Conservation (phyloP, 2,888 invertebrate species). For the Dinocampus coccinellae region DNA sequence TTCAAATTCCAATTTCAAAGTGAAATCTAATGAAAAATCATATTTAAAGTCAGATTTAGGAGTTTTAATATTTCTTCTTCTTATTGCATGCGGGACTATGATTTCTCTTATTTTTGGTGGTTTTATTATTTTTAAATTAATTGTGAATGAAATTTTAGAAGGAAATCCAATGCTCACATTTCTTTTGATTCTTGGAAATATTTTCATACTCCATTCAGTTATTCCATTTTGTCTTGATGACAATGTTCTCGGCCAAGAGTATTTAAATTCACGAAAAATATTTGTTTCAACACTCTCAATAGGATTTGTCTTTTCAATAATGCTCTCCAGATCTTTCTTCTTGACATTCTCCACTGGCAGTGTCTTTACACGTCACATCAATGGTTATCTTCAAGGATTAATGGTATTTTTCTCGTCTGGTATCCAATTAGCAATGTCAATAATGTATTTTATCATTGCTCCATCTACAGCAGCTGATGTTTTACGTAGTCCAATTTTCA, state of each 20-base stretch:
- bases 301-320: constrained; percentile 75
- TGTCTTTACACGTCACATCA: constrained; percentile 78
- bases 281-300: constrained; percentile 75
- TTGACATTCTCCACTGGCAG: constrained; percentile 78
- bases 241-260: constrained; percentile 52
- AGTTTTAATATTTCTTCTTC: constrained; percentile 76
- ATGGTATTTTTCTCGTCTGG: constrained; percentile 76
- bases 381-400: constrained; percentile 78
- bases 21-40: constrained; percentile 18
- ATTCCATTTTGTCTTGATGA: constrained; percentile 69
- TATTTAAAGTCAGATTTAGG: constrained; percentile 68
- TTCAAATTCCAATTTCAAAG: background rate
- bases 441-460: constrained; percentile 59
- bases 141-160: constrained; percentile 76
- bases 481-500: constrained; percentile 63
- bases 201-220: constrained; percentile 67
- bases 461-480: constrained; percentile 59
- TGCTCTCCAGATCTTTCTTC: constrained; percentile 76
- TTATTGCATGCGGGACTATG: constrained; percentile 77
- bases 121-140: constrained; percentile 77
- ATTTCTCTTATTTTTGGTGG: constrained; percentile 76
- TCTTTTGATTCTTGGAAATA: constrained; percentile 67
- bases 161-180: constrained; percentile 75
- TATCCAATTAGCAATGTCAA: constrained; percentile 71
- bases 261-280: constrained; percentile 73